A percentile compares a stretch with the other conserved stretches of the same genome.
Evolutionary conservation across 2,797 vertebrate genomes (phyloP).

Genomic region (Melanogrammus aeglefinus): DNA sequence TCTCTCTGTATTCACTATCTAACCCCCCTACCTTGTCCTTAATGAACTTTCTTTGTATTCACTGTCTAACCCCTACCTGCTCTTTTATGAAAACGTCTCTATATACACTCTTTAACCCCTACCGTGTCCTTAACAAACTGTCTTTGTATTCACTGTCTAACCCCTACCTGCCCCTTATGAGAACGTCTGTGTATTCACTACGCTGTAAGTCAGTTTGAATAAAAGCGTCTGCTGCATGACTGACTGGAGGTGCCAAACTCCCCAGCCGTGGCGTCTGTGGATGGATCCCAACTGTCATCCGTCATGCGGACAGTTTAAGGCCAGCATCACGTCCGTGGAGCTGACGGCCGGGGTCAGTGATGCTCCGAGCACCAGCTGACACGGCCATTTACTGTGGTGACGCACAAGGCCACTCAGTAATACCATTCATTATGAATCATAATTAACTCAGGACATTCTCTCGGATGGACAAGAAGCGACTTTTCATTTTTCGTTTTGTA

Average conservation of each 20-base stretch:
- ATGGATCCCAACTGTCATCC: constrained; percentile 67
- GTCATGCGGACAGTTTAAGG: constrained; percentile 59
- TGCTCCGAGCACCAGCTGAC: not conserved
- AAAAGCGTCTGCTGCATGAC: constrained; percentile 9
- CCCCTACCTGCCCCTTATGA: not conserved
- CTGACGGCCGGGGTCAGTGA: constrained; percentile 54
- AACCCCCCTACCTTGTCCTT: not conserved
- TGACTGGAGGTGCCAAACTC: constrained; percentile 49
- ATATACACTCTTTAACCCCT: not conserved
- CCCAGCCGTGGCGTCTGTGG: constrained; percentile 43
- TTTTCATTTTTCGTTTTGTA: not conserved
- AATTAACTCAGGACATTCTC: not conserved
- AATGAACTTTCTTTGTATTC: not conserved
- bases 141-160: not conserved
- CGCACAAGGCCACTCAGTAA: not conserved
- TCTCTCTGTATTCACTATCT: not conserved
- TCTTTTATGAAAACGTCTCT: not conserved
- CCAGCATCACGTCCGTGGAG: constrained; percentile 29
- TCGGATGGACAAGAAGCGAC: not conserved
- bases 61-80: not conserved
- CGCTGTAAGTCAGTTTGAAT: not conserved
- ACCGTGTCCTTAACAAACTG: not conserved
- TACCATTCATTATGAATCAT: not conserved
- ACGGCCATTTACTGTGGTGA: not conserved
- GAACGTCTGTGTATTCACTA: not conserved